Percentiles rank a stretch among this genome's conserved stretches.
Conservation (phyloP, 2,113 vertebrate genomes). For the Channa maculata region DNA sequence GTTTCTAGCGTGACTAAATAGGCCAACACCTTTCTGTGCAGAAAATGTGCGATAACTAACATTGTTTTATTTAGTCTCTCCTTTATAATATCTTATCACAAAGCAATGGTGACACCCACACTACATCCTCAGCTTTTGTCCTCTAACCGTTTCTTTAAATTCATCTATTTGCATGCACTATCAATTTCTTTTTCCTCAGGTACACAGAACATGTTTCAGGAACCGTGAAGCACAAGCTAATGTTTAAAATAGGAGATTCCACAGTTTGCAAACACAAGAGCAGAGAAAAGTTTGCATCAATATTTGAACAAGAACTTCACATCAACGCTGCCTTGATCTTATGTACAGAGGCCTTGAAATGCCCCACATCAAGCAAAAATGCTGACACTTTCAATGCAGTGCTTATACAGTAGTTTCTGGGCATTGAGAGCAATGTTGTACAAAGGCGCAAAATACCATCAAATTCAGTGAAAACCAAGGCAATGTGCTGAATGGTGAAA, state of each 20-base stretch:
- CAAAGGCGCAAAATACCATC: conserved; percentile 24
- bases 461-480: conserved; percentile 32
- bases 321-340: conserved; percentile 56
- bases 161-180: conserved; percentile 57
- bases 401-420: conserved; percentile 8
- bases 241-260: conserved; percentile 50
- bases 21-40: conserved; percentile 71
- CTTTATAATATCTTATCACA: conserved; percentile 73
- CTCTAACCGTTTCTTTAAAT: conserved; percentile 53
- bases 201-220: conserved; percentile 31
- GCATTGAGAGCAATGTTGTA: conserved; percentile 31
- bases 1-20: conserved; percentile 75
- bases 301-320: conserved; percentile 71
- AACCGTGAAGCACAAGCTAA: conserved; percentile 39
- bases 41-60: conserved; percentile 60
- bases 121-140: conserved; percentile 62
- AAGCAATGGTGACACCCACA: conserved; percentile 63
- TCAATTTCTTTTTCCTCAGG: conserved; percentile 32
- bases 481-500: conserved; percentile 38
- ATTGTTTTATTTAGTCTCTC: conserved; percentile 74
- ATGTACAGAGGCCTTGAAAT: conserved; percentile 41
- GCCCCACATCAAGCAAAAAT: conserved; percentile 38
- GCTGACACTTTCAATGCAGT: conserved; percentile 35
- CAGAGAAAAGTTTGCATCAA: conserved; percentile 57
- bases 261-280: conserved; percentile 53